Evolutionary conservation across 2,888 invertebrate species (phyloP), one percentile per base, ranked within the genome.

Genomic region (Gryllus longicercus): DNA sequence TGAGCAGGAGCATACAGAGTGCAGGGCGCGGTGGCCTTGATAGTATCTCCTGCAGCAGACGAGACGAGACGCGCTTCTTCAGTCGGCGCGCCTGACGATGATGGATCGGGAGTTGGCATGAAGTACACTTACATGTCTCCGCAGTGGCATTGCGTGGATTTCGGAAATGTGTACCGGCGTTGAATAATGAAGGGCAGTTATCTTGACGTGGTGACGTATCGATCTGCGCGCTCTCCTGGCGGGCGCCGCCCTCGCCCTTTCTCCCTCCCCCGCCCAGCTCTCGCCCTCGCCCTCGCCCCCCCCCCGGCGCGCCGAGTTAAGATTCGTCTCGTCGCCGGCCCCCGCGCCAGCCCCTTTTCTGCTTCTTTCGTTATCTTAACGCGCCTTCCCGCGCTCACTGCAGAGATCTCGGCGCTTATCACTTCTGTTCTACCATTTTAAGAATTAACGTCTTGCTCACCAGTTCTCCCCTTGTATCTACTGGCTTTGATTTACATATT

Each of bases 121-220:
- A 11, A 63, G 63, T 63, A 63, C 63, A 18, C 63, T 63, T n/a
- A 63, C 63, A 63, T 63, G 63, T 63, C 63, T 63, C 63, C 63
- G 63, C 63, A 14, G 63, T 5, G n/a, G 63, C 63, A 10, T 14
- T 63, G 63, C 63, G 63, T 63, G 63, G 63, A 63, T 63, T 63
- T 63, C 63, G 63, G 63, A 63, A 63, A 63, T 63, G 63, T 63
- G 63, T 63, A 63, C 63, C 63, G n/a, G 63, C 63, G 63, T 63
- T 63, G 63, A 63, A 63, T 63, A 63, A 63, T 63, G 63, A 63
- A 63, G 63, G 63, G 63, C 63, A 63, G 63, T 63, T 63, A 63
- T 63, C 63, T 63, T n/a, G 63, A 63, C 63, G 63, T 63, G 16
- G 63, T 63, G 63, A 63, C 63, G 63, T 63, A 63, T 63, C 63